Base-by-base conservation (phyloP, 2,797 vertebrate genomes). In the Pempheris klunzingeri region DNA sequence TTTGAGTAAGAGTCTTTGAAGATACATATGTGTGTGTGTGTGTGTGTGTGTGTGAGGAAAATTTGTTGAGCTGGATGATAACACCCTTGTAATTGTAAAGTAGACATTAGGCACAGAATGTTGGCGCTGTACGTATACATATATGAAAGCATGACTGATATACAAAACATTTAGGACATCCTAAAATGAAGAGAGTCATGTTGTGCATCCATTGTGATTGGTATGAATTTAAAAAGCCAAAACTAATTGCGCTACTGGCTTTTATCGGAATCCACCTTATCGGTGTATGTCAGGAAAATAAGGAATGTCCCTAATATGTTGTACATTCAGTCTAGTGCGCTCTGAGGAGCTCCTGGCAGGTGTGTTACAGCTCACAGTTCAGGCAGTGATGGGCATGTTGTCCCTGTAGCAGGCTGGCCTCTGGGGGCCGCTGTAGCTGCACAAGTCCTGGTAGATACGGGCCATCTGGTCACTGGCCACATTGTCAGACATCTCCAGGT, bases 381-480 rank as follows among this genome's bases (percentile, higher is more conserved):
- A 94, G 94, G 94, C 14, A 77, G 95, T 94, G 94, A 96, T 96
- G 87, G 97, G 89, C 96, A 97, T 1, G 96, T 94, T 96, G 64
- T 96, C 94, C 66, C 95, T 91, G 86, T 94, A 95, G 86, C 94
- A 95, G 61, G 92, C 53, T 24, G 89, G 59, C 74, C 94, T 93
- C 85, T 93, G 95, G 34, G 94, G 92, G 74, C 79, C 72, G 2
- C 91, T 92, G 75, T 95, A 96, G 3, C 95, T 85, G 32, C 98
- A 99, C 70, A 97, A 91, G 80, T 99, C 98, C 75, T 97, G 96
- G 87, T 97, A 97, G 92, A 97, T 97, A 68, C 96, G 95, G 64
- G 96, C 97, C 93, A 97, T 89, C 81, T 96, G 97, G n/a, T 99
- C 97, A 0, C 88, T 92, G 65, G 94, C 94, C 0, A 87, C 59